These are phyloP conservation scores for Meles meles DNA, from an alignment of 2,113 vertebrate genomes.

Conservation along the genomic window DNA sequence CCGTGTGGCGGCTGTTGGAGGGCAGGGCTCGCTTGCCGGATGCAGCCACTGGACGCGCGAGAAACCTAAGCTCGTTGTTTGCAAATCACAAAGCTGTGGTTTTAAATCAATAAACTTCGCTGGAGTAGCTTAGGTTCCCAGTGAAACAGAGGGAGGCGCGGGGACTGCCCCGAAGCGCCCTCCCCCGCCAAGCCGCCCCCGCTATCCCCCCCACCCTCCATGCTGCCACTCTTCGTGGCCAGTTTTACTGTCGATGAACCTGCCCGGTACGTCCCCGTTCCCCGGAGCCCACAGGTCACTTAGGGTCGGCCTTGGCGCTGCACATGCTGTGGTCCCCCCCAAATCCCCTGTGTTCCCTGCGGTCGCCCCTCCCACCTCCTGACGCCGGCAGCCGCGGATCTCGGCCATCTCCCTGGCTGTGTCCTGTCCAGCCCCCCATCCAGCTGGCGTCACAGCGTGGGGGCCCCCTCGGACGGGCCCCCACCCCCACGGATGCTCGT, in stretches of 20 bases:
- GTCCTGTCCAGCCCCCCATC: not conserved
- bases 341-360: not conserved
- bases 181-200: rapidly evolving
- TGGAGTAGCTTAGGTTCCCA: not conserved
- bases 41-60: not conserved
- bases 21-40: too few species aligned
- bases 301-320: not conserved
- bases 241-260: too few species aligned
- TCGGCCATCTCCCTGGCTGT: not conserved
- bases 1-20: too few species aligned
- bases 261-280: too few species aligned
- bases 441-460: not conserved
- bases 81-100: not conserved
- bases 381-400: rapidly evolving
- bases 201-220: too few species aligned
- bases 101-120: not conserved
- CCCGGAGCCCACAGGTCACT: not conserved
- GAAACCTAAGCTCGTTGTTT: not conserved
- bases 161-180: not conserved
- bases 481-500: too few species aligned
- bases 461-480: too few species aligned
- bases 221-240: too few species aligned
- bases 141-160: not conserved
- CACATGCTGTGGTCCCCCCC: not conserved
- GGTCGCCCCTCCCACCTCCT: too few species aligned